phyloP scores from a whole-genome alignment of 2,888 invertebrate species.

The Drosophila tripunctata region DNA sequence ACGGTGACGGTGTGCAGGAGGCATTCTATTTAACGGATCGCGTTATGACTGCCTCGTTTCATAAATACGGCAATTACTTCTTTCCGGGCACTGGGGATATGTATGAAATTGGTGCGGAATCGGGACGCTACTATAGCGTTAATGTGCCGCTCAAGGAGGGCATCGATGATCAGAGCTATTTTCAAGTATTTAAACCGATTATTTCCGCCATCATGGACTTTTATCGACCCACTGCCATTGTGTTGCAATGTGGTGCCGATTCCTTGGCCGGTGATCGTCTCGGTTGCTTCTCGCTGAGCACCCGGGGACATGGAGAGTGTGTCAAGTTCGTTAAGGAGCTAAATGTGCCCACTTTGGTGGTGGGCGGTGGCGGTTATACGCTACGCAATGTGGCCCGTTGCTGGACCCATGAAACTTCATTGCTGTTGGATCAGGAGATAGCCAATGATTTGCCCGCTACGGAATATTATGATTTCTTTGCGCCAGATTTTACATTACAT shows the following conservation, averaged over 20 bases:
- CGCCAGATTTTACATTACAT: slow-evolving; percentile 97
- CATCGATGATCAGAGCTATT: slow-evolving; percentile 96
- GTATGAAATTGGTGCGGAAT: slow-evolving; percentile 98
- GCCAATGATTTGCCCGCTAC: slow-evolving; percentile 97
- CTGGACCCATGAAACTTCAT: slow-evolving; percentile 99
- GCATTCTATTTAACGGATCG: slow-evolving; percentile 98
- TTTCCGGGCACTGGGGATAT: slow-evolving; percentile 99
- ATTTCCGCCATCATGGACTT: slow-evolving; percentile 97
- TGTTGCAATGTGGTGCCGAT: slow-evolving; percentile 99
- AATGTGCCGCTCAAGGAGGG: slow-evolving; percentile 99
- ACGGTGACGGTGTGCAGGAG: slow-evolving; percentile 97
- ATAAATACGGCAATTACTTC: slow-evolving; percentile 98
- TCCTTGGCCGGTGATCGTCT: slow-evolving; percentile 97
- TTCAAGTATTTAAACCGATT: slow-evolving; percentile 97
- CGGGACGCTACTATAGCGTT: slow-evolving; percentile 97
- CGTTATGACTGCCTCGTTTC: slow-evolving; percentile 99
- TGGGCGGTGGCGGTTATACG: slow-evolving; percentile 95
- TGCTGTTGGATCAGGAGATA: slow-evolving; percentile 96
- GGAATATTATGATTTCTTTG: slow-evolving; percentile 98
- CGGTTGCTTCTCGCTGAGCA: slow-evolving; percentile 98
- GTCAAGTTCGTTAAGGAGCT: slow-evolving; percentile 97
- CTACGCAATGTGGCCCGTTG: slow-evolving; percentile 98
- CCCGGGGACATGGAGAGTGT: slow-evolving; percentile 98
- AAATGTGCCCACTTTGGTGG: slow-evolving; percentile 95
- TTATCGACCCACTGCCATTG: slow-evolving; percentile 98